Evolutionary conservation across 2,113 vertebrate genomes (phyloP).

Genomic region (Diphyllodes magnificus): DNA sequence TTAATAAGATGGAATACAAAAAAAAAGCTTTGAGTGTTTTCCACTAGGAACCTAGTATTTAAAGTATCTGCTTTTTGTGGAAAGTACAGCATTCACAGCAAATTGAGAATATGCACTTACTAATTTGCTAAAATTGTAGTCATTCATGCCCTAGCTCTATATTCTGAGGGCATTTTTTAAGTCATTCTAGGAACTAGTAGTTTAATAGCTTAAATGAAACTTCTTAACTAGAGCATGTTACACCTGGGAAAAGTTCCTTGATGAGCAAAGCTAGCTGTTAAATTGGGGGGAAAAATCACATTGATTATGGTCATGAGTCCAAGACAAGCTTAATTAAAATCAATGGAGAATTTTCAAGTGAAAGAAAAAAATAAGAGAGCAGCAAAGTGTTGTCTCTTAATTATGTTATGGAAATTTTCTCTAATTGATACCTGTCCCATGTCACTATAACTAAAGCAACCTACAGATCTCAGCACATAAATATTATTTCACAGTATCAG

Average conservation of each 20-base stretch:
- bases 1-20: neutral
- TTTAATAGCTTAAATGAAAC: neutral
- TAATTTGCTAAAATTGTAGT: neutral
- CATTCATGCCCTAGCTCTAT: neutral
- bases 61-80: neutral
- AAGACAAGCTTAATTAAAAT: slow-evolving; percentile 54
- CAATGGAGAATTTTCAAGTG: slow-evolving; percentile 22
- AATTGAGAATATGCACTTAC: neutral
- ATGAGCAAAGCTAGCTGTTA: slow-evolving; percentile 22
- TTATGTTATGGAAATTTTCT: slow-evolving; percentile 11
- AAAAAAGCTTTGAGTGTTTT: neutral
- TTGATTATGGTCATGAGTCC: slow-evolving; percentile 35
- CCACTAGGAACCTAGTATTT: neutral
- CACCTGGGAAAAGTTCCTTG: slow-evolving; percentile 33
- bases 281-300: neutral
- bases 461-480: neutral
- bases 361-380: neutral
- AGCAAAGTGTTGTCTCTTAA: slow-evolving; percentile 1
- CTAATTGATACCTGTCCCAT: slow-evolving; percentile 14
- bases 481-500: neutral
- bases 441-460: neutral
- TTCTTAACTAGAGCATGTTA: neutral
- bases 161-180: neutral
- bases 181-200: neutral
- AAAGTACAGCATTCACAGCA: neutral